phyloP scores from a whole-genome alignment of 2,888 invertebrate genomes.

The Drosophila diplacantha region DNA sequence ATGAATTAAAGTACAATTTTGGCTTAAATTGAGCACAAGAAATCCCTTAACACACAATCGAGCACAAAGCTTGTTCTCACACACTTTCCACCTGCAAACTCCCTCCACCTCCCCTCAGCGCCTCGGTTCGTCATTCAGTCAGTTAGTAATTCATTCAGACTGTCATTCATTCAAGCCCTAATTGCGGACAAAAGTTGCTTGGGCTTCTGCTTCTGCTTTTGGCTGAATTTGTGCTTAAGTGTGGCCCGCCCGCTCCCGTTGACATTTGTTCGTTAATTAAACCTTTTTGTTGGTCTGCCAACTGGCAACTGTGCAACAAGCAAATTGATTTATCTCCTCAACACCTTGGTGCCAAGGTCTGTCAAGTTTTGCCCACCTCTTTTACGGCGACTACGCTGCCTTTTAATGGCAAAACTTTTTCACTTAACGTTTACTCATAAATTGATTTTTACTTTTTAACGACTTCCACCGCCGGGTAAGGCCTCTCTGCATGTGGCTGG shows the following conservation, averaged over 20 bases:
- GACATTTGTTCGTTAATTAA: conserved; percentile 73
- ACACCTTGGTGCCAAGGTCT: conserved; percentile 55
- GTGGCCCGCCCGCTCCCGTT: conserved; percentile 60
- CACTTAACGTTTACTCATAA: conserved; percentile 71
- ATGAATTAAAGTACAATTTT: conserved; percentile 23
- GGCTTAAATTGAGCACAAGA: conserved; percentile 20
- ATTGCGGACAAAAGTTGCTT: conserved; percentile 68
- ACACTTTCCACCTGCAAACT: conserved; percentile 7
- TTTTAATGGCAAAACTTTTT: conserved; percentile 69
- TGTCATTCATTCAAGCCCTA: conserved; percentile 69
- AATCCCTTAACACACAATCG: conserved; percentile 30
- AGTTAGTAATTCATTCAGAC: conserved; percentile 54
- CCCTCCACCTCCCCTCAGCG: background rate
- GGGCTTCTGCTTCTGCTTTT: conserved; percentile 23
- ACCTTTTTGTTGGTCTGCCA: conserved; percentile 61
- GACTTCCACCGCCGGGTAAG: conserved; percentile 46
- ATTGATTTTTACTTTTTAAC: conserved; percentile 74
- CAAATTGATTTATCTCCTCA: conserved; percentile 72
- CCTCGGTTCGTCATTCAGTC: conserved; percentile 27
- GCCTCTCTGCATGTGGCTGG: conserved; percentile 18
- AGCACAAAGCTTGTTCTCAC: conserved; percentile 26
- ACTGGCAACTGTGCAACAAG: conserved; percentile 68
- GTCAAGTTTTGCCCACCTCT: conserved; percentile 32
- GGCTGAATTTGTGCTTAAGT: conserved; percentile 53
- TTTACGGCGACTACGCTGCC: conserved; percentile 21